A percentile compares a stretch with the other conserved stretches of the same genome.
phyloP scores from a whole-genome alignment of 2,113 vertebrate genomes.

The Patagioenas fasciata region DNA sequence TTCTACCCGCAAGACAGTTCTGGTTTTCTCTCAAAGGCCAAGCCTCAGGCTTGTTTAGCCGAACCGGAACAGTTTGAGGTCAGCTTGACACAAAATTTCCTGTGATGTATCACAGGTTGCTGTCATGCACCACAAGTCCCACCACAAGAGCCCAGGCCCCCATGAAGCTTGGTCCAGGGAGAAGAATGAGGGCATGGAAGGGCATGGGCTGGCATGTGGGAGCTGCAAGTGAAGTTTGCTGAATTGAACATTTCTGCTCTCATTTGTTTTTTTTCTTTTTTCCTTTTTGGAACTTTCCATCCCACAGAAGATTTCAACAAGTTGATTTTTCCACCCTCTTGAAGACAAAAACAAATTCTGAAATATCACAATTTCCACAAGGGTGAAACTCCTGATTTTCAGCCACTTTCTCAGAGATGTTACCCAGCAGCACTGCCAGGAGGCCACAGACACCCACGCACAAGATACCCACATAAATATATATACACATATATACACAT shows the following conservation, averaged over 20 bases:
- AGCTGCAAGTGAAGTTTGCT: background rate
- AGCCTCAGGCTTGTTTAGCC: background rate
- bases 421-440: background rate
- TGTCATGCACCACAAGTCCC: fast-evolving
- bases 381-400: background rate
- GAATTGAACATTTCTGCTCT: background rate
- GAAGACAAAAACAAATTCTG: background rate
- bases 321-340: background rate
- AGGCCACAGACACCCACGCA: background rate
- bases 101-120: background rate
- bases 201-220: fast-evolving
- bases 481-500: background rate
- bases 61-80: background rate
- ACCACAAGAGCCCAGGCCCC: background rate
- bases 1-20: background rate
- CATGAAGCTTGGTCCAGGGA: fast-evolving
- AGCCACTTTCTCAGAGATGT: background rate
- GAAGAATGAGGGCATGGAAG: background rate
- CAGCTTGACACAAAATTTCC: background rate
- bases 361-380: background rate
- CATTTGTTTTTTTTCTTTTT: background rate
- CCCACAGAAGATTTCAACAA: background rate
- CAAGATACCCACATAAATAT: background rate
- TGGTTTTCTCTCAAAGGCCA: background rate
- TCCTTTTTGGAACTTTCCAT: background rate